Conservation (phyloP, 2,888 invertebrate genomes). For the Hecatera dysodea region DNA sequence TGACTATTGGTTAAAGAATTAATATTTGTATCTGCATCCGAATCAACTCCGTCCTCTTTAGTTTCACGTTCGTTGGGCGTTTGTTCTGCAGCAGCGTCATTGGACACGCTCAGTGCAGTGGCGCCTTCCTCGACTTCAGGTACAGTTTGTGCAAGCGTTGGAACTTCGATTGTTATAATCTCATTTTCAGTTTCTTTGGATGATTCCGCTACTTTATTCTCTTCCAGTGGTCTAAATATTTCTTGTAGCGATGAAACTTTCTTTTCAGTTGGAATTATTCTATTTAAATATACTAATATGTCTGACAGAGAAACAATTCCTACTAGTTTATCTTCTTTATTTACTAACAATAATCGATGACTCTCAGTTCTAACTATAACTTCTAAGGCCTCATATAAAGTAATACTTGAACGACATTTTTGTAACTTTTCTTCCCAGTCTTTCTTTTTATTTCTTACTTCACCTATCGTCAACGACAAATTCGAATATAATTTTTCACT, state of each 20-base stretch:
- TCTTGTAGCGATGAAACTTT: slow-evolving; percentile 88
- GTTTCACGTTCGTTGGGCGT: slow-evolving; percentile 66
- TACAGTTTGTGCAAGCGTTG: slow-evolving; percentile 76
- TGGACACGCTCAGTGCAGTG: slow-evolving; percentile 62
- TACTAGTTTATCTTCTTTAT: slow-evolving; percentile 87
- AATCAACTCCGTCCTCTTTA: slow-evolving; percentile 67
- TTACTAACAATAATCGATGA: slow-evolving; percentile 90
- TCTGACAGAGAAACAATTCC: slow-evolving; percentile 89
- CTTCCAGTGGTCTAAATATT: slow-evolving; percentile 88
- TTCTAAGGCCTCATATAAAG: slow-evolving; percentile 96
- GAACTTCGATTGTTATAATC: slow-evolving; percentile 85
- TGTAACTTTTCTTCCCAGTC: slow-evolving; percentile 98
- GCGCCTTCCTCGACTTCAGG: slow-evolving; percentile 74
- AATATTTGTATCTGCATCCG: slow-evolving; percentile 65
- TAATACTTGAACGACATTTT: slow-evolving; percentile 96
- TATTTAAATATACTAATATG: slow-evolving; percentile 89
- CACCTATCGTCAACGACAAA: slow-evolving; percentile 95
- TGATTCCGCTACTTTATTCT: slow-evolving; percentile 86
- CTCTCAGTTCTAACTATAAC: slow-evolving; percentile 97
- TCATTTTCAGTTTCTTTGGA: slow-evolving; percentile 87
- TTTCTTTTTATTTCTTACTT: slow-evolving; percentile 96
- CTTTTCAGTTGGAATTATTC: slow-evolving; percentile 88
- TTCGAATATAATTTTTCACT: slow-evolving; percentile 98
- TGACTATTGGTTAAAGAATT: slow-evolving; percentile 66
- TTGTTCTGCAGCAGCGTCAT: slow-evolving; percentile 57